These are phyloP conservation scores for Tenrec ecaudatus DNA, from an alignment of 2,113 vertebrate genomes.

Conservation along the genomic window DNA sequence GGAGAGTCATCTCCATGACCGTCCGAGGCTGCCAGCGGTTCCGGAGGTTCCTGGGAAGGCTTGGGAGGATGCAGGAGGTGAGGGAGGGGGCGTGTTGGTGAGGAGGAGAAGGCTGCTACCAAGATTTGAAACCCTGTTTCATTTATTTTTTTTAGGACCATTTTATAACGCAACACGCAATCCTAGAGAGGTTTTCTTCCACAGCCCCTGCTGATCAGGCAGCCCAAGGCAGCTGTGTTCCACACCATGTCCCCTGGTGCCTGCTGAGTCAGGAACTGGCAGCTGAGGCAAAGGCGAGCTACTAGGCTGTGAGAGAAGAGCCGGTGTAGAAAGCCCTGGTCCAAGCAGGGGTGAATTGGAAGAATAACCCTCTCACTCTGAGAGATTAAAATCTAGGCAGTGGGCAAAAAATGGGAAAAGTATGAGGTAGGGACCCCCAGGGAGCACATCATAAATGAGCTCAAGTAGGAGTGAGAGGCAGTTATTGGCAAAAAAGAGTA, in stretches of 20 bases:
- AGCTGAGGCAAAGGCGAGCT: background rate
- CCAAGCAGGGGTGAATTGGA: background rate
- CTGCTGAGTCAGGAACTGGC: slow-evolving; percentile 42
- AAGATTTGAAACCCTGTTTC: background rate
- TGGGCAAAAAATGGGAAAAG: background rate
- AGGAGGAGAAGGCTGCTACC: background rate
- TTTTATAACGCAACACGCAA: background rate
- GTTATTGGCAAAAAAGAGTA: background rate
- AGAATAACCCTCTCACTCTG: background rate
- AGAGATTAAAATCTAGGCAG: slow-evolving; percentile 16
- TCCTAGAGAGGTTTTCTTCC: background rate
- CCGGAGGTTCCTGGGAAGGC: background rate
- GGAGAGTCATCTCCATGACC: slow-evolving; percentile 61
- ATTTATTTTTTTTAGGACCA: background rate
- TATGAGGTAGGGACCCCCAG: background rate
- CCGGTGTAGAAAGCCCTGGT: background rate
- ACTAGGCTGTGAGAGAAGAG: background rate
- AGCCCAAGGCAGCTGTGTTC: background rate
- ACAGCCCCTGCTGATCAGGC: background rate
- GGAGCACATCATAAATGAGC: background rate
- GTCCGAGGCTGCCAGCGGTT: slow-evolving; percentile 25
- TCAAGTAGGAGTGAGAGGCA: background rate
- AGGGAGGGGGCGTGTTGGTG: background rate
- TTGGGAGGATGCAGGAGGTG: background rate
- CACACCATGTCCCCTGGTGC: background rate